Conservation (phyloP, 2,888 invertebrate genomes). For the Melinaea menophilus region DNA sequence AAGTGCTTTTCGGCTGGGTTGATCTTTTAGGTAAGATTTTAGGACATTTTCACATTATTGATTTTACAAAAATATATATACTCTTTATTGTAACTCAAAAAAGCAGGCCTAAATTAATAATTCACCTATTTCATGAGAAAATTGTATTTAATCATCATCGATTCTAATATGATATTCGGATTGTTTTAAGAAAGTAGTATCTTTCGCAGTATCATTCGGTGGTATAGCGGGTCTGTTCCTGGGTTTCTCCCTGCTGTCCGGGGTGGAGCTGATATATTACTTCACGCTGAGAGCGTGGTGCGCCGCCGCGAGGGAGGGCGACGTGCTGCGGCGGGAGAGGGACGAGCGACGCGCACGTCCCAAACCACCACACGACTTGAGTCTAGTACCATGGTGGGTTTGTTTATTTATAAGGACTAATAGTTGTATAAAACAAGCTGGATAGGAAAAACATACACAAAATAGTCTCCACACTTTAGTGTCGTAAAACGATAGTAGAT, state of each 20-base stretch:
- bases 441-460: too few relatives aligned
- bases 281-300: slow-evolving; percentile 85
- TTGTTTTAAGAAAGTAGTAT: neutral
- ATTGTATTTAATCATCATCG: too few relatives aligned
- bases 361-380: slow-evolving; percentile 67
- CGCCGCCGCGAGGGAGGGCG: slow-evolving; percentile 74
- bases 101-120: too few relatives aligned
- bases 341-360: slow-evolving; percentile 58
- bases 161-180: neutral
- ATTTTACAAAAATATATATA: neutral
- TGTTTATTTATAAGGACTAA: too few relatives aligned
- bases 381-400: slow-evolving; percentile 63
- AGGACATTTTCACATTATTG: too few relatives aligned
- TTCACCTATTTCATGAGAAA: too few relatives aligned
- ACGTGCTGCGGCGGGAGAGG: slow-evolving; percentile 66
- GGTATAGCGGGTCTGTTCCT: slow-evolving; percentile 82
- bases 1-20: slow-evolving; percentile 90
- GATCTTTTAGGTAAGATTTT: slow-evolving; percentile 82
- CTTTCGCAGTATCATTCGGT: slow-evolving; percentile 78
- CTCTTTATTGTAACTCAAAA: too few relatives aligned
- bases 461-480: too few relatives aligned
- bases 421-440: too few relatives aligned
- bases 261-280: slow-evolving; percentile 87
- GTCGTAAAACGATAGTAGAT: too few relatives aligned
- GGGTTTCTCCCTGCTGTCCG: slow-evolving; percentile 86